Evolutionary conservation across 2,113 vertebrate species (phyloP), one percentile per base, ranked within the genome.

Genomic region (Lathamus discolor): DNA sequence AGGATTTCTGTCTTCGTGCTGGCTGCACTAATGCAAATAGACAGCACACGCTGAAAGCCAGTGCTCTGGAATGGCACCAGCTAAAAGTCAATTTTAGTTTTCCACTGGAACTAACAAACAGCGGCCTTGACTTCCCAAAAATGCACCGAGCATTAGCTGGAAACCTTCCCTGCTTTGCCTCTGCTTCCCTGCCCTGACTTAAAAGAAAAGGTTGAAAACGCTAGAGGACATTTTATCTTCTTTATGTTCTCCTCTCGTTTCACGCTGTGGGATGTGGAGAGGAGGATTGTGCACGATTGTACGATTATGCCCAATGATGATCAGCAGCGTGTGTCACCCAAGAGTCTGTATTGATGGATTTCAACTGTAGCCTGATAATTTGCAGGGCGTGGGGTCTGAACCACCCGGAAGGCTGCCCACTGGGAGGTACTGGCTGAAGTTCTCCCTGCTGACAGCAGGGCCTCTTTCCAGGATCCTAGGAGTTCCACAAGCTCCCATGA

Each of bases 381-480:
- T 11, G 66, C 27, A 3, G 51, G 6, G 59, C 1, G 3, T 1
- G 49, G 37, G 49, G 49, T 33, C 61, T 23, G 54, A 13, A 7
- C 25, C 59, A 25, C 59, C 15, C 2, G 2, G 7, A 64, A 8
- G n/a, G 17, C 52, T 48, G 59, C n/a, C 39, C 7, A 1, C 24
- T 16, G 4, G 17, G 24, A 29, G 25, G 12, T 3, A 1, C 28
- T 16, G 3, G 27, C 28, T n/a, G 43, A 9, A 5, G 39, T 4
- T 13, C 0, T 1, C 4, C 2, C 44, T 33, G 51, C 37, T 10
- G 18, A 17, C 6, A 43, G 23, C 62, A 15, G 0, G 4, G 13
- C 44, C 16, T 35, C 43, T 66, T 19, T 52, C 61, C 66, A 15
- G 35, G 8, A 10, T 11, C 24, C 52, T 6, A 1, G 19, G 4